A percentile compares a stretch with the other conserved stretches of the same genome.
phyloP scores from a whole-genome alignment of 2,113 vertebrate genomes.

The Todiramphus saurophagus region DNA sequence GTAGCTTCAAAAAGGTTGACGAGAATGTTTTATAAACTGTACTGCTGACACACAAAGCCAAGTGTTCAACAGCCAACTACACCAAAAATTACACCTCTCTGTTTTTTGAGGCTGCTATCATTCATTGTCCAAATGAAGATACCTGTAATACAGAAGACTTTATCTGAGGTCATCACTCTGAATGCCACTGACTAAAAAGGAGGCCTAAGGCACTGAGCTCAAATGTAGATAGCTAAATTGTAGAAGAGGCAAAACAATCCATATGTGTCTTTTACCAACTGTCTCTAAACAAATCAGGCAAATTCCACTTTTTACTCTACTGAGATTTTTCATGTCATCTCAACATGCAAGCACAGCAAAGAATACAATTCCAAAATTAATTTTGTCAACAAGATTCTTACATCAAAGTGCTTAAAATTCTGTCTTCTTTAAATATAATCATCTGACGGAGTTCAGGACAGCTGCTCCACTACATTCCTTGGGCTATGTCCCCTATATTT shows the following conservation, averaged over 20 bases:
- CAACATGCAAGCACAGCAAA: not conserved
- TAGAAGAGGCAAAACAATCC: not conserved
- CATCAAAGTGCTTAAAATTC: not conserved
- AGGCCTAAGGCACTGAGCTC: not conserved
- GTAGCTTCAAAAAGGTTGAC: not conserved
- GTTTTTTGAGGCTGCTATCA: not conserved
- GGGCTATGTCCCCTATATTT: not conserved
- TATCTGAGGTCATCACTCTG: not conserved
- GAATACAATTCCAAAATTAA: not conserved
- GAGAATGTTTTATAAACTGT: not conserved
- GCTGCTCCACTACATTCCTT: not conserved
- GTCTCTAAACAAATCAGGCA: not conserved
- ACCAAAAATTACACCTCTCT: not conserved
- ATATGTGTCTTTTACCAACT: fast-evolving
- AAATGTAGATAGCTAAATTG: not conserved
- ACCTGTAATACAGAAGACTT: not conserved
- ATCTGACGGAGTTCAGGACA: not conserved
- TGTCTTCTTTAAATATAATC: not conserved
- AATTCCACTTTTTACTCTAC: not conserved
- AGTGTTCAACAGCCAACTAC: not conserved
- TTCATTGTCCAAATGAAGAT: not conserved
- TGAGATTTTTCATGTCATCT: not conserved
- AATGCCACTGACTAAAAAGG: not conserved
- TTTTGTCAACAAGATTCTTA: not conserved
- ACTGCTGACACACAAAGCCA: not conserved